phyloP scores from a whole-genome alignment of 2,888 invertebrate genomes.

The Drosophila paramelanica region DNA sequence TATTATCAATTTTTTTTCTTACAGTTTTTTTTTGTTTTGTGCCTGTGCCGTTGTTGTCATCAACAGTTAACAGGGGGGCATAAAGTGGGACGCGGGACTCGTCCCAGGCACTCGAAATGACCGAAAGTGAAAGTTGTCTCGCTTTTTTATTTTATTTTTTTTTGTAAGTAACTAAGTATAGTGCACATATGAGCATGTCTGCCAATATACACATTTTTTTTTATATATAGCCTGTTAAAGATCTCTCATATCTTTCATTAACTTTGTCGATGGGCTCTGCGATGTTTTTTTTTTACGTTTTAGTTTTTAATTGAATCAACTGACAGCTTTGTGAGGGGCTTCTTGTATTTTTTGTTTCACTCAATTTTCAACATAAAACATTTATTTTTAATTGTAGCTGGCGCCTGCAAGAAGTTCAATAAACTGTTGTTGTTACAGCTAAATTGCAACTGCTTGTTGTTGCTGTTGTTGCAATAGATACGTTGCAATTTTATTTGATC shows the following conservation, averaged over 20 bases:
- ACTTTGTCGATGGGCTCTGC: slow-evolving; percentile 52
- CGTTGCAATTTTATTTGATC: slow-evolving; percentile 65
- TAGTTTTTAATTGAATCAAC: slow-evolving; percentile 72
- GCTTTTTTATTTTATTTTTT: slow-evolving; percentile 1
- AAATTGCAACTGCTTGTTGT: slow-evolving; percentile 45
- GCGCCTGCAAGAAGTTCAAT: slow-evolving; percentile 72
- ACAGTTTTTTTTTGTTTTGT: slow-evolving; percentile 14
- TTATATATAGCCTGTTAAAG: slow-evolving; percentile 30
- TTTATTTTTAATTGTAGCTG: slow-evolving; percentile 75
- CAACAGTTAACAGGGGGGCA: slow-evolving; percentile 14
- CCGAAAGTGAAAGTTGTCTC: slow-evolving; percentile 74
- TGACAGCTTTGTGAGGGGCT: slow-evolving; percentile 51
- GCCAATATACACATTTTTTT: neutral
- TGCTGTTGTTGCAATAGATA: slow-evolving; percentile 68
- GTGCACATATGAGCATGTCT: slow-evolving; percentile 15
- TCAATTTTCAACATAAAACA: slow-evolving; percentile 55
- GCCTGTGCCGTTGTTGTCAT: slow-evolving; percentile 44
- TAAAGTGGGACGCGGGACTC: slow-evolving; percentile 31
- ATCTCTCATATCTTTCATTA: slow-evolving; percentile 60
- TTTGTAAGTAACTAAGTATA: slow-evolving; percentile 26
- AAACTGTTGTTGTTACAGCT: slow-evolving; percentile 61
- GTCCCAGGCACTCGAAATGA: slow-evolving; percentile 50
- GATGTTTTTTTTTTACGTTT: slow-evolving; percentile 29
- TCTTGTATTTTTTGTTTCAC: slow-evolving; percentile 14
- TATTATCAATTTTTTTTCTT: slow-evolving; percentile 64